Percentiles rank a stretch among this genome's conserved stretches.
These are phyloP conservation scores for Ctenochaetus hawaiiensis DNA, from an alignment of 2,797 vertebrate genomes.

Conservation along the genomic window DNA sequence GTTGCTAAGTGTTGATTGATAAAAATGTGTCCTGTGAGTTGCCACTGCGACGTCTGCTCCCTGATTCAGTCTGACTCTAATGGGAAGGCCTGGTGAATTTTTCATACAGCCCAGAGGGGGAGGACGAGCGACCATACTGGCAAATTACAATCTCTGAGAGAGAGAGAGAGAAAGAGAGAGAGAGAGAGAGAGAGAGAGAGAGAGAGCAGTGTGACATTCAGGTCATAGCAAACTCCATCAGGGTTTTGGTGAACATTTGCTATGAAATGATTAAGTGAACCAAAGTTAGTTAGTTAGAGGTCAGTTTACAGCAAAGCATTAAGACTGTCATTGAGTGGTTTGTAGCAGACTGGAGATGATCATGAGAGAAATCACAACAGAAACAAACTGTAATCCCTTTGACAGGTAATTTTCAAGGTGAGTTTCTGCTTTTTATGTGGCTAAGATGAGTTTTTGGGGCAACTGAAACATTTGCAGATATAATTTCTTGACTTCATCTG, in stretches of 20 bases:
- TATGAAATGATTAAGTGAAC: neutral
- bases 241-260: neutral
- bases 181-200: constrained; percentile 43
- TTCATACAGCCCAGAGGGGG: constrained; percentile 92
- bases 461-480: neutral
- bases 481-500: neutral
- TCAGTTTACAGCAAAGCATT: neutral
- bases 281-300: neutral
- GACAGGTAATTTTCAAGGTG: neutral
- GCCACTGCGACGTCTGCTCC: constrained; percentile 65
- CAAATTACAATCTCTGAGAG: constrained; percentile 81
- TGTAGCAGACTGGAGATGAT: neutral
- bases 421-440: neutral
- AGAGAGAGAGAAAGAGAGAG: constrained; percentile 45
- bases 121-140: constrained; percentile 82
- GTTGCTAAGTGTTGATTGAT: constrained; percentile 71
- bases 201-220: constrained; percentile 38
- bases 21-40: constrained; percentile 53
- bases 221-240: constrained; percentile 1
- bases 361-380: neutral
- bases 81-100: constrained; percentile 93
- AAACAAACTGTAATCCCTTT: neutral
- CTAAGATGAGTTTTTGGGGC: constrained; percentile 6
- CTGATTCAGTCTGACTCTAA: constrained; percentile 92
- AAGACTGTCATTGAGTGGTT: neutral